Conservation (phyloP, 2,888 invertebrate species). For the Oscheius sp. region DNA sequence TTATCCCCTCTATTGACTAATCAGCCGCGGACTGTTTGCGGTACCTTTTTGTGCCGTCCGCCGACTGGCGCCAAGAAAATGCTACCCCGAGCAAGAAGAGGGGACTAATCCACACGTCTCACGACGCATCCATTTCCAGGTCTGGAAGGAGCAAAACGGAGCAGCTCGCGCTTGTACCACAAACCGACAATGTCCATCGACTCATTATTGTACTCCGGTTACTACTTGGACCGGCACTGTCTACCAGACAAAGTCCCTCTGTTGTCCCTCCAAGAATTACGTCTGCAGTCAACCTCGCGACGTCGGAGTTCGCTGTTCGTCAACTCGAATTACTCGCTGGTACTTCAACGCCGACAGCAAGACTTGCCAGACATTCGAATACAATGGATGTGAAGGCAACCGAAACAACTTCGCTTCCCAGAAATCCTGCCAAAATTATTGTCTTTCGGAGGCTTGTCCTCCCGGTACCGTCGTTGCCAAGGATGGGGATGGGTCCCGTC, state of each 20-base stretch:
- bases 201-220: conserved; percentile 72
- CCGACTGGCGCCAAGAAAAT: conserved; percentile 11
- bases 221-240: conserved; percentile 70
- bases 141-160: conserved; percentile 72
- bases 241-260: conserved; percentile 71
- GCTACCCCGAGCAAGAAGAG: not conserved
- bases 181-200: conserved; percentile 71
- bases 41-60: conserved; percentile 32
- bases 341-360: conserved; percentile 72
- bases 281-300: conserved; percentile 71
- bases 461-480: conserved; percentile 71
- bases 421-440: conserved; percentile 72
- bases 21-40: conserved; percentile 36
- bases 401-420: conserved; percentile 72
- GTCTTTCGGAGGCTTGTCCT: conserved; percentile 71
- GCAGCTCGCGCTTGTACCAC: conserved; percentile 68
- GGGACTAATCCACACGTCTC: not conserved
- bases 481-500: conserved; percentile 65
- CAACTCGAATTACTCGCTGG: conserved; percentile 67
- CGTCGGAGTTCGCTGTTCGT: conserved; percentile 65
- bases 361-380: conserved; percentile 70
- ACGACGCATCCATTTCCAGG: conserved; percentile 37
- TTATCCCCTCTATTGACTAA: conserved; percentile 38
- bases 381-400: conserved; percentile 73
- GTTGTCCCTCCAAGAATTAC: conserved; percentile 72